Evolutionary conservation across 2,888 invertebrate species (phyloP), one percentile per base, ranked within the genome.

Genomic region (Drosophila macrospina): DNA sequence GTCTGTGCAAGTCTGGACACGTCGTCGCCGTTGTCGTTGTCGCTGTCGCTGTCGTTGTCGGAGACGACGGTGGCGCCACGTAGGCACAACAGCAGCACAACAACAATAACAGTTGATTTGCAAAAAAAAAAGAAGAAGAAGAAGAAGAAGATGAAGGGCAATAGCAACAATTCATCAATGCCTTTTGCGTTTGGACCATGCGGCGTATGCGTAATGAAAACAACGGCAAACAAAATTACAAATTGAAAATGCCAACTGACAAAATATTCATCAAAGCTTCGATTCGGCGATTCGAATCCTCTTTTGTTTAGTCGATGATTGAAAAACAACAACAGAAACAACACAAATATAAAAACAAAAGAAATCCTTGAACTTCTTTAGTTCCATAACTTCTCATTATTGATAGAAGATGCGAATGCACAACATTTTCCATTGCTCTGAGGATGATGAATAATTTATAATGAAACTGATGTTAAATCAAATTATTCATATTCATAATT

Each of bases 111-210:
- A 66, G 60, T 74, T 74, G 86, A 80, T 82, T 65, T 82, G 16
- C 45, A 56, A 36, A 39, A 59, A 20, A 1, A n/a, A n/a, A n/a
- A n/a, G n/a, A n/a, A n/a, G n/a, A n/a, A n/a, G n/a, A n/a, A n/a
- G n/a, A n/a, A n/a, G n/a, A n/a, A n/a, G n/a, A n/a, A n/a, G n/a
- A n/a, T n/a, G n/a, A n/a, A 50, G 55, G 54, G 61, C 75, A 67
- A 64, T 68, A 70, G 75, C 80, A 75, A 81, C 87, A 85, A 87
- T 85, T 83, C 83, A 85, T 85, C 87, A 83, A 83, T 85, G 82
- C 77, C 74, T 50, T 50, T 8, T 44, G 54, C 32, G n/a, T 20
- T 15, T 45, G 55, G 50, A 64, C 63, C 65, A 71, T 52, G 71
- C 66, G 84, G 78, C 86, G 78, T 80, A 76, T 86, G 79, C 81